These are phyloP conservation scores for Drosophila albomicans DNA, from an alignment of 1,140 invertebrate genomes.

Conservation along the genomic window DNA sequence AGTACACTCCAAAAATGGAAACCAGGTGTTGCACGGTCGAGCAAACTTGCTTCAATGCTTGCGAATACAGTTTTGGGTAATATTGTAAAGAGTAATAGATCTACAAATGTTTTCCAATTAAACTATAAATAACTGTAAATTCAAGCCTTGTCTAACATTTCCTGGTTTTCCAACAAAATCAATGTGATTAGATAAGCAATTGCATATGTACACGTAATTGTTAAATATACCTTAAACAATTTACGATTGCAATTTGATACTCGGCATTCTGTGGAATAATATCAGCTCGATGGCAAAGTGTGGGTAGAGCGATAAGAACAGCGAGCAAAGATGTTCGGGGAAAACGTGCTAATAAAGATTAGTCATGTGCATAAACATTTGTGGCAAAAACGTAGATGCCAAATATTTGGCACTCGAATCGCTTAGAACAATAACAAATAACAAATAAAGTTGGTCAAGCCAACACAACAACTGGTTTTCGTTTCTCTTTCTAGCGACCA, in stretches of 20 bases:
- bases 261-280: conserved; percentile 9
- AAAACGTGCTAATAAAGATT: conserved; percentile 45
- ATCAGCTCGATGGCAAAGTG: conserved; percentile 1
- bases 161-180: conserved; percentile 7
- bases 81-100: neutral
- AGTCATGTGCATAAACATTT: conserved; percentile 46
- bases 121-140: neutral
- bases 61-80: neutral
- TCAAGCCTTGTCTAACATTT: conserved; percentile 8
- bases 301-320: conserved; percentile 31
- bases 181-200: conserved; percentile 31
- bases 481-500: conserved; percentile 48
- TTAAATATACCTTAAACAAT: conserved; percentile 36
- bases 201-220: conserved; percentile 17
- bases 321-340: conserved; percentile 11
- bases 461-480: conserved; percentile 45
- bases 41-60: too few species aligned
- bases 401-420: conserved; percentile 50
- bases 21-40: too few species aligned
- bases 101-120: conserved; percentile 9
- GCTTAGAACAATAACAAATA: conserved; percentile 55
- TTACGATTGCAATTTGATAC: conserved; percentile 54
- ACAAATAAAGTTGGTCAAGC: conserved; percentile 51
- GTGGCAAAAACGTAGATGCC: conserved; percentile 22
- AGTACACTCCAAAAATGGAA: too few species aligned